Evolutionary conservation across 2,888 invertebrate species (phyloP).

Genomic region (Sarcophaga caerulescens): DNA sequence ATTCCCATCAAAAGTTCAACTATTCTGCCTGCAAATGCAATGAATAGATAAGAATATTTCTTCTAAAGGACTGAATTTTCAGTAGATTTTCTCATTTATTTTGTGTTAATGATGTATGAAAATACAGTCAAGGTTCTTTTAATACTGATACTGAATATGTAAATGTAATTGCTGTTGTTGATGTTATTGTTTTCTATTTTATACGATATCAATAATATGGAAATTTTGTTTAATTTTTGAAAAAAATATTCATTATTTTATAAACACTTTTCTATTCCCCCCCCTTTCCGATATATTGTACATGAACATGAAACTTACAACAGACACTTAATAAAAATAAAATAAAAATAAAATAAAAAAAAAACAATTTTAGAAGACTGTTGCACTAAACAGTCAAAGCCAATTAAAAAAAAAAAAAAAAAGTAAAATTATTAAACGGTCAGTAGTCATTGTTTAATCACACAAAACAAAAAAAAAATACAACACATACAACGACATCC

Average conservation of each 20-base stretch:
- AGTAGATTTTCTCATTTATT: conserved; percentile 45
- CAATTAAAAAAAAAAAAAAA: conserved; percentile 59
- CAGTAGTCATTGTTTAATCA: conserved; percentile 39
- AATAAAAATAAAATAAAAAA: conserved; percentile 22
- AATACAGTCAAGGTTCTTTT: conserved; percentile 19
- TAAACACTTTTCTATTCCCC: background rate
- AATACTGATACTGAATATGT: background rate
- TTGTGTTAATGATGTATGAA: conserved; percentile 59
- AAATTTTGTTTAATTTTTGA: conserved; percentile 41
- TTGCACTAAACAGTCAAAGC: conserved; percentile 48
- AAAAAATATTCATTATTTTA: conserved; percentile 24
- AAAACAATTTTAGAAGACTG: background rate
- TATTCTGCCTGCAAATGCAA: conserved; percentile 33
- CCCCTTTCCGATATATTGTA: background rate
- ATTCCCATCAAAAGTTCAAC: conserved; percentile 49
- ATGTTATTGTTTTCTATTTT: background rate
- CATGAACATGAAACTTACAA: background rate
- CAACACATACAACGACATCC: background rate
- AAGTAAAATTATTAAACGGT: conserved; percentile 46
- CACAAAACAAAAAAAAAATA: background rate
- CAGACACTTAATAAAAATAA: conserved; percentile 42
- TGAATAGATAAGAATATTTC: too few relatives aligned
- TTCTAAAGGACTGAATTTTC: background rate
- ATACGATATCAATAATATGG: conserved; percentile 58
- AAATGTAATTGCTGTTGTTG: too few relatives aligned